These are phyloP conservation scores for Cromileptes altivelis DNA, from an alignment of 2,113 vertebrate species.

Conservation along the genomic window DNA sequence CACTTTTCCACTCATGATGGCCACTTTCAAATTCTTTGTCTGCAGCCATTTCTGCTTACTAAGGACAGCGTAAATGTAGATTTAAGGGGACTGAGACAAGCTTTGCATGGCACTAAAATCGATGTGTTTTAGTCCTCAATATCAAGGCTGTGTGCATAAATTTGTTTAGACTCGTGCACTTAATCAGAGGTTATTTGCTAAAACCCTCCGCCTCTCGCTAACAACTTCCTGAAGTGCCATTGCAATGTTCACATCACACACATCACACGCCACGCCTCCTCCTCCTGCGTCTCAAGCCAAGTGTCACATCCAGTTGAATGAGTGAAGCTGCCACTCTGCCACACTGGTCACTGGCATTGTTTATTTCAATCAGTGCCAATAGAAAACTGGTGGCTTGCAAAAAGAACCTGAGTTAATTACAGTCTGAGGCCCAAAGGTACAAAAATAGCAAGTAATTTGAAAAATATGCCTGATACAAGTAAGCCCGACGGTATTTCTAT, in stretches of 20 bases:
- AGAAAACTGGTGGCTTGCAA: conserved; percentile 12
- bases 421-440: conserved; percentile 38
- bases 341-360: conserved; percentile 38
- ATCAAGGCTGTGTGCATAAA: conserved; percentile 31
- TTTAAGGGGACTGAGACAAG: conserved; percentile 3
- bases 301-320: conserved; percentile 50
- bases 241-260: conserved; percentile 25
- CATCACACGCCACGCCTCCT: conserved; percentile 19
- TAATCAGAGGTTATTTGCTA: conserved; percentile 58
- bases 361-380: conserved; percentile 42
- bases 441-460: conserved; percentile 16
- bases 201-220: conserved; percentile 33
- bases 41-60: conserved; percentile 36
- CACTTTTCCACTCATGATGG: conserved; percentile 31
- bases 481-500: not conserved
- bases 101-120: conserved; percentile 26
- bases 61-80: conserved; percentile 25
- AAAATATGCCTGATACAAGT: conserved; percentile 32
- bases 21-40: conserved; percentile 26
- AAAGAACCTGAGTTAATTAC: conserved; percentile 29
- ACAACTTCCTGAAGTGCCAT: conserved; percentile 53
- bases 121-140: conserved; percentile 1
- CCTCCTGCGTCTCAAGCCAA: conserved; percentile 3
- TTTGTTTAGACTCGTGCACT: conserved; percentile 39
- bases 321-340: conserved; percentile 29